A percentile compares a stretch with the other conserved stretches of the same genome.
Conservation (phyloP, 1,140 invertebrate species). For the Drosophila tsacasi region DNA sequence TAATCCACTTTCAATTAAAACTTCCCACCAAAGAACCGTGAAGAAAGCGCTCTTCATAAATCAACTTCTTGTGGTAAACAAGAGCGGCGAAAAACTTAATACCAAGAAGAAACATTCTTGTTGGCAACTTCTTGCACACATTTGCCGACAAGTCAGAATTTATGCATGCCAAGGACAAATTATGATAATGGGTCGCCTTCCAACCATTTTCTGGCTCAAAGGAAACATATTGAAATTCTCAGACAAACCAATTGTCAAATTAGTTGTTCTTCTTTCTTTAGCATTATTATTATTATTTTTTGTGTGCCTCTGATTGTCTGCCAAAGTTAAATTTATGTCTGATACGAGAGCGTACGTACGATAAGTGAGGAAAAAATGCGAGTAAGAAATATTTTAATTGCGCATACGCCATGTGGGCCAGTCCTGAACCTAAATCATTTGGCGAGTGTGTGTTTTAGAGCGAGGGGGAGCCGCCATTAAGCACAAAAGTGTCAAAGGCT, state of each 20-base stretch:
- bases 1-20: slow-evolving; percentile 46
- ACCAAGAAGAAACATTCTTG: slow-evolving; percentile 40
- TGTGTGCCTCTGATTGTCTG: slow-evolving; percentile 21
- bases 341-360: slow-evolving; percentile 22
- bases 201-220: not conserved
- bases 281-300: not conserved
- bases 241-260: slow-evolving; percentile 75
- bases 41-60: slow-evolving; percentile 33
- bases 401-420: slow-evolving; percentile 61
- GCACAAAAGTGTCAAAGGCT: slow-evolving; percentile 76
- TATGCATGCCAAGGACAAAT: slow-evolving; percentile 57
- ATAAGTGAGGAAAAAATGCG: slow-evolving; percentile 12
- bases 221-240: slow-evolving; percentile 74
- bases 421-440: slow-evolving; percentile 46
- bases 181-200: slow-evolving; percentile 52
- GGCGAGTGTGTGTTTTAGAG: slow-evolving; percentile 10
- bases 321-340: slow-evolving; percentile 54
- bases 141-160: slow-evolving; percentile 44
- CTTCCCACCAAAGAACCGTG: slow-evolving; percentile 1
- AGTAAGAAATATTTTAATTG: slow-evolving; percentile 70
- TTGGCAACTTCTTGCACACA: slow-evolving; percentile 53
- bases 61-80: slow-evolving; percentile 35
- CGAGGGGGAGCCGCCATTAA: slow-evolving; percentile 34
- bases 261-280: slow-evolving; percentile 27
- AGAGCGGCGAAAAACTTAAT: slow-evolving; percentile 34